Base-by-base conservation (phyloP, 2,797 vertebrate species). In the Propithecus deckenii region DNA sequence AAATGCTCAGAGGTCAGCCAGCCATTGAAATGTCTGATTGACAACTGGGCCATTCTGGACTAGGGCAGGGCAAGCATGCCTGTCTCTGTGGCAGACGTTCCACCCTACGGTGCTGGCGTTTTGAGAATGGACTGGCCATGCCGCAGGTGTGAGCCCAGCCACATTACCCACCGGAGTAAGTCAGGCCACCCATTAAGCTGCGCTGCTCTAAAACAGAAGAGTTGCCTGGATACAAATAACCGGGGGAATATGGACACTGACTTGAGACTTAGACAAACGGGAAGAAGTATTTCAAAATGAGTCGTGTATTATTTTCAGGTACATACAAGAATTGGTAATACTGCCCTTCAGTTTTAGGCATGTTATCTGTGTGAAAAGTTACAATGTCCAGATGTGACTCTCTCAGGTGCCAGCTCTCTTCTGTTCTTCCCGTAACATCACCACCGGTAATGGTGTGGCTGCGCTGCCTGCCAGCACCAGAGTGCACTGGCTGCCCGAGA, bases 1-100 rank as follows among this genome's bases (percentile, higher is more conserved):
- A 95, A 67, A 86, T 65, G 35, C 79, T 85, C 48, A 72, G 65
- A 65, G 63, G 35, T 65, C 41, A 85, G 8, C 10, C 41, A 85
- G 43, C 46, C 32, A 52, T 10, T 79, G 22, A 69, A 23, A 67
- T 63, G 18, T 74, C 75, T 52, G 46, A 32, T 14, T 83, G 78
- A 41, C 48, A 79, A 22, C 17, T 15, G 43, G 81, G 30, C 81
- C 38, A 38, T 41, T 91, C 41, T 69, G 55, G 35, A 74, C 50
- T 18, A 80, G 75, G 32, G 63, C 12, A 20, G 35, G 76, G 71
- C 22, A 55, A 57, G 65, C 30, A n/a, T 13, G 52, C 41, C 61
- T 4, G 1, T 71, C 35, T 80, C 67, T 0, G 2, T 80, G 74
- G 89, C 48, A 52, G 65, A 89, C 17, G 1, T 9, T 30, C 8